phyloP scores from a whole-genome alignment of 2,888 invertebrate genomes.

The Sminthurinus aureus region DNA sequence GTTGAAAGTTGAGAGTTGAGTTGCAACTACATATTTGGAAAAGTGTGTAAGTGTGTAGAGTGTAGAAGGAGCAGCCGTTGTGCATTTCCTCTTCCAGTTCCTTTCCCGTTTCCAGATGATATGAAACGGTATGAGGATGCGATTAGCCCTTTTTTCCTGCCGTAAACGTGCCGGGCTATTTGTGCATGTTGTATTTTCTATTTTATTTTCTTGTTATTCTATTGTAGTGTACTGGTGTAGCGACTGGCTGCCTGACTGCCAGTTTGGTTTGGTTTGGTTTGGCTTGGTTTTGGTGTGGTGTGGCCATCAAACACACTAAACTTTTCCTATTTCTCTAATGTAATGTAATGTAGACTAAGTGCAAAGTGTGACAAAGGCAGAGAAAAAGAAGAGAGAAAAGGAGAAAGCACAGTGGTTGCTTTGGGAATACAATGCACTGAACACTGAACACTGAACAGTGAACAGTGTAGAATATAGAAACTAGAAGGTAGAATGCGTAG shows the following conservation, averaged over 20 bases:
- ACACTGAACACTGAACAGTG: no score
- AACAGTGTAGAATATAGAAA: no score
- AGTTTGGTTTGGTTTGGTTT: neutral
- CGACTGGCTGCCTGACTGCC: neutral
- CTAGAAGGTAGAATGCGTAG: no score
- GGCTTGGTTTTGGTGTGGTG: neutral
- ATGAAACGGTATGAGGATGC: neutral
- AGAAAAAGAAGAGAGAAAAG: neutral
- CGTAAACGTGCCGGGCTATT: neutral
- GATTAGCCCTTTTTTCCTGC: neutral
- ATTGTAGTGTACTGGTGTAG: no score
- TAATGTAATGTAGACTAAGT: conserved; percentile 24
- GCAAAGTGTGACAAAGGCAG: conserved; percentile 18
- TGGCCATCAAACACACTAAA: conserved; percentile 11
- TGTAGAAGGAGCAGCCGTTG: no score
- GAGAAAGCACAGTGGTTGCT: neutral
- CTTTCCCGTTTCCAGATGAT: neutral
- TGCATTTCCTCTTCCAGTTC: neutral
- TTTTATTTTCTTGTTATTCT: no score
- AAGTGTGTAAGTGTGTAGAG: neutral
- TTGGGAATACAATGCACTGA: no score
- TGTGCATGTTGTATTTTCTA: no score
- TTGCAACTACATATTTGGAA: neutral
- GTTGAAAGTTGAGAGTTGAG: neutral
- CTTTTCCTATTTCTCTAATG: conserved; percentile 32